Evolutionary conservation across 2,797 vertebrate species (phyloP).

Genomic region (Sebastes goodei): DNA sequence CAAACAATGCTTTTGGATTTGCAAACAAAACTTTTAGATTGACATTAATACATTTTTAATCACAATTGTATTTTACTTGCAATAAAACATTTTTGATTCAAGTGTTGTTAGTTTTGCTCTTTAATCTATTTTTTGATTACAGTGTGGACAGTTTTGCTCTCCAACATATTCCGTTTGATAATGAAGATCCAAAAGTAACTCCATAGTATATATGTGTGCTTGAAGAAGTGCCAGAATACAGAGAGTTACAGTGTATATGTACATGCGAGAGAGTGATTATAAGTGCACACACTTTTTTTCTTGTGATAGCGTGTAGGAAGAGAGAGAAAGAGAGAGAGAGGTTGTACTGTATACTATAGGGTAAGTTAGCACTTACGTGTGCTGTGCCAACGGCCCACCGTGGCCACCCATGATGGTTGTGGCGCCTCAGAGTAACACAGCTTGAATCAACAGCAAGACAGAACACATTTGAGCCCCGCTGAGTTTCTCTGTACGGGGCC

Average conservation of each 20-base stretch:
- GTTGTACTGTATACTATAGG: background rate
- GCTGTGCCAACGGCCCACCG: conserved; percentile 32
- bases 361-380: conserved; percentile 7
- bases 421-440: conserved; percentile 68
- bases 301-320: conserved; percentile 8
- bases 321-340: background rate
- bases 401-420: conserved; percentile 77
- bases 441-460: conserved; percentile 74
- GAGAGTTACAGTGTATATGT: background rate
- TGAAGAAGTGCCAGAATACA: background rate
- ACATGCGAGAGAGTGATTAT: background rate
- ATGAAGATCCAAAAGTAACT: no score
- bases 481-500: conserved; percentile 62
- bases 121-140: no score
- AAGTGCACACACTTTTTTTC: conserved; percentile 1
- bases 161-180: no score
- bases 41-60: no score
- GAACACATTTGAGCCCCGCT: conserved; percentile 68
- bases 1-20: no score
- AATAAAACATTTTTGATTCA: no score
- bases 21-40: no score
- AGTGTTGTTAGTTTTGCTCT: no score
- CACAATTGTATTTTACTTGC: no score
- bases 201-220: background rate
- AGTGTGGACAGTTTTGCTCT: no score